Conservation (phyloP, 2,797 vertebrate genomes). For the Hapalemur alaotrensis region DNA sequence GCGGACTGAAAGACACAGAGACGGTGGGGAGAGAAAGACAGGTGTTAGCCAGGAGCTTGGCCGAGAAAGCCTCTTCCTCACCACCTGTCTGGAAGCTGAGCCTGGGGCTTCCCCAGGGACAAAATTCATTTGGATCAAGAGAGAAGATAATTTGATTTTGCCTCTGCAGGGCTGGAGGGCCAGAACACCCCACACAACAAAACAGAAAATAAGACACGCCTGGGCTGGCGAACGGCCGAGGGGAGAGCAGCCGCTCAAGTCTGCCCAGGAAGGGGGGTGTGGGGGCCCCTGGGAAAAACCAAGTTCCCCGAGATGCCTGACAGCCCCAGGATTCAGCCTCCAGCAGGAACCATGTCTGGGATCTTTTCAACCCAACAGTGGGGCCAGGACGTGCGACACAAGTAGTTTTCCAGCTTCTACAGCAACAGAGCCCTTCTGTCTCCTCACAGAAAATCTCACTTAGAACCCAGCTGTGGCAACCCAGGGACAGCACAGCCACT, state of each 20-base stretch:
- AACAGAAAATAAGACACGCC: neutral
- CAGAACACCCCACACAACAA: neutral
- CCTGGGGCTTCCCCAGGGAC: conserved; percentile 25
- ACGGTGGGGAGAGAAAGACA: neutral
- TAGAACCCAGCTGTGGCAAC: neutral
- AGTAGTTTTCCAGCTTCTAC: neutral
- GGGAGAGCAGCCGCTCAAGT: neutral
- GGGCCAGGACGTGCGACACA: neutral
- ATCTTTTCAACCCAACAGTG: neutral
- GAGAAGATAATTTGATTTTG: conserved; percentile 58
- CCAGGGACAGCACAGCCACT: neutral
- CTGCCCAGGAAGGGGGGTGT: neutral
- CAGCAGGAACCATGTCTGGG: neutral
- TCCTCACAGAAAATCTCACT: neutral
- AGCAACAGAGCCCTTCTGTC: neutral
- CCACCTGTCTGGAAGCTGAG: neutral
- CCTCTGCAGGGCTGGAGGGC: conserved; percentile 1
- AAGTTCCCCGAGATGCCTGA: neutral
- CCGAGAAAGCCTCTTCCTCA: neutral
- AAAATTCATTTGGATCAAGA: conserved; percentile 53
- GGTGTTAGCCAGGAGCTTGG: neutral
- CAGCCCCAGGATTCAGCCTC: neutral
- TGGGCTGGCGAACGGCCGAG: neutral
- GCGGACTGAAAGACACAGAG: conserved; percentile 91
- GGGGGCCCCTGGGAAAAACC: neutral